These are phyloP conservation scores for Heliothis peltigera DNA, from an alignment of 2,888 invertebrate genomes.

Conservation along the genomic window DNA sequence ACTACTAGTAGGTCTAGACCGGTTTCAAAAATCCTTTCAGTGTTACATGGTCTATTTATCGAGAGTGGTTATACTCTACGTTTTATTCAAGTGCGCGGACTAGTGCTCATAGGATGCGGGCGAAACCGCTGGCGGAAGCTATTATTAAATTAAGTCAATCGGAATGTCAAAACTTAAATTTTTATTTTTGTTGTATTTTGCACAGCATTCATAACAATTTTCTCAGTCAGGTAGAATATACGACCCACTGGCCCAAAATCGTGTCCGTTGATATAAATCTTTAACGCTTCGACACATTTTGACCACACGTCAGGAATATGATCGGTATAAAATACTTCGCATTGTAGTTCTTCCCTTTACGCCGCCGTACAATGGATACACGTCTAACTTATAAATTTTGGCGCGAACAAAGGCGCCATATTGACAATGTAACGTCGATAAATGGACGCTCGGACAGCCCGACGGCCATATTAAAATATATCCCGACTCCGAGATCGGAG, in stretches of 20 bases:
- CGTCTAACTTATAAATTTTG: constrained; percentile 88
- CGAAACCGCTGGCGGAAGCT: too few species aligned
- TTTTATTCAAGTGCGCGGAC: too few species aligned
- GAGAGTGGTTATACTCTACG: too few species aligned
- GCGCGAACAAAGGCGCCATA: constrained; percentile 88
- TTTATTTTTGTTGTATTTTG: constrained; percentile 21
- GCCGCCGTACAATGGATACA: constrained; percentile 79
- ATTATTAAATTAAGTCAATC: neutral
- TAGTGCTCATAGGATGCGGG: too few species aligned
- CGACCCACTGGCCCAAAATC: constrained; percentile 69
- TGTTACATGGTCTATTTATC: too few species aligned
- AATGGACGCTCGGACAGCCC: constrained; percentile 77
- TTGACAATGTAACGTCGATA: constrained; percentile 85
- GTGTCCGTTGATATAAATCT: constrained; percentile 82
- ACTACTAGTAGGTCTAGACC: too few species aligned
- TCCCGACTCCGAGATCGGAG: constrained; percentile 76
- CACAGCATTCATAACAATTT: constrained; percentile 42
- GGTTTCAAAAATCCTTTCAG: too few species aligned
- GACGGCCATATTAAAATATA: constrained; percentile 85
- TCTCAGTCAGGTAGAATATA: constrained; percentile 61
- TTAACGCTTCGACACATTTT: constrained; percentile 87
- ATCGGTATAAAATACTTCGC: constrained; percentile 83
- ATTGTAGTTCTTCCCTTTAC: constrained; percentile 78
- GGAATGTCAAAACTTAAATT: neutral
- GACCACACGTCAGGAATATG: constrained; percentile 87